Evolutionary conservation across 2,888 invertebrate genomes (phyloP), one percentile per base, ranked within the genome.

Genomic region (Plebejus anna): DNA sequence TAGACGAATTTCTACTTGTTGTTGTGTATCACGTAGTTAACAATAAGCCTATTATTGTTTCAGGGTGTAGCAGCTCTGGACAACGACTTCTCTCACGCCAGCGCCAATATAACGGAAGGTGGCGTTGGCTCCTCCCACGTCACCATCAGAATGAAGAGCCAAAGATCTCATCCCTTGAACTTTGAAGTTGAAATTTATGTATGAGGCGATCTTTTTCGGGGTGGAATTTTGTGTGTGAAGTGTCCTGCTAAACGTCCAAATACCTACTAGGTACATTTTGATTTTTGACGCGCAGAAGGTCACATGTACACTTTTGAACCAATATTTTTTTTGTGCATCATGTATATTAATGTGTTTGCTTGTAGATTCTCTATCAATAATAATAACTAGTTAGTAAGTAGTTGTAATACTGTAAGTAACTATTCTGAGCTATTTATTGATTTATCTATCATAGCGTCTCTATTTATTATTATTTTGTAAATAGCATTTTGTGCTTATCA

Each of bases 171-270:
- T 76, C 94, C 93, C 0, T 82, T 94, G 28, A 94, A 94, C 82
- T 93, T 91, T 75, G 93, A 94, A 84, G 87, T 94, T 2, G 94
- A 94, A 84, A 90, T 94, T 76, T 94, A 93, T 79, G 87, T 90
- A 73, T 93, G 88, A 77, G 75, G 55, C 11, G 9, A 47, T 47
- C 2, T 47, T 47, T 47, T 47, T 47, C 9, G 47, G 9, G 3
- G 47, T 47, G 47, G 47, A 5, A 1, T 5, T 22, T 22, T 22
- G 9, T 47, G 47, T 47, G 47, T 47, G 9, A 47, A 47, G 47
- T 9, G 47, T 9, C 47, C 47, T 47, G 47, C 9, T 47, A 47
- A 47, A 9, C 47, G 9, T 47, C 47, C 9, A 47, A 47, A 47
- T 47, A 9, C 22, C 22, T 22, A 22, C 47, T 9, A 47, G 9